Evolutionary conservation across 2,113 vertebrate genomes (phyloP).

Genomic region (Setophaga coronata): DNA sequence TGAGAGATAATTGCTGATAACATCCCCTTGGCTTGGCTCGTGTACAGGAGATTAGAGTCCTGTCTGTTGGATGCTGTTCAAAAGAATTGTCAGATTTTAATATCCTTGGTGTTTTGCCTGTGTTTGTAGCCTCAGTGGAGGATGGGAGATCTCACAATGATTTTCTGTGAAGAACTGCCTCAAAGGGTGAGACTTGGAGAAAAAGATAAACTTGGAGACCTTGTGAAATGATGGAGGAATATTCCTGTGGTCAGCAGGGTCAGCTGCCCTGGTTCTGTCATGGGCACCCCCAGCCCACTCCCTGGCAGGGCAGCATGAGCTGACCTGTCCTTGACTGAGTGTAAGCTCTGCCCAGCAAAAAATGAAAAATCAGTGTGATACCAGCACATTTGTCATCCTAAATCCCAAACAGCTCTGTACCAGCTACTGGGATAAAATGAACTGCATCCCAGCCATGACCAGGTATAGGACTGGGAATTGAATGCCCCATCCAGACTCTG

Average conservation of each 20-base stretch:
- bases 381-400: not conserved
- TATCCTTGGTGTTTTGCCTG: not conserved
- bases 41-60: not conserved
- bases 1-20: not conserved
- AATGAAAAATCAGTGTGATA: too few relatives aligned
- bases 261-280: not conserved
- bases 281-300: not conserved
- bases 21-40: not conserved
- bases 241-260: not conserved
- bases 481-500: fast-evolving
- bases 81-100: not conserved
- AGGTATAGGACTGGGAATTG: fast-evolving
- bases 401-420: not conserved
- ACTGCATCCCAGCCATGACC: not conserved
- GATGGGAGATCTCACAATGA: not conserved
- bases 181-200: not conserved
- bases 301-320: not conserved
- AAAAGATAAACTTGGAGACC: not conserved
- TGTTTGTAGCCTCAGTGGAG: not conserved
- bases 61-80: not conserved
- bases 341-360: not conserved
- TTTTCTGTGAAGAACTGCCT: not conserved
- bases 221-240: not conserved
- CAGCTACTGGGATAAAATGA: not conserved
- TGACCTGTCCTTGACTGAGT: not conserved